Conservation (phyloP, 2,797 vertebrate species). For the Macropodus opercularis region DNA sequence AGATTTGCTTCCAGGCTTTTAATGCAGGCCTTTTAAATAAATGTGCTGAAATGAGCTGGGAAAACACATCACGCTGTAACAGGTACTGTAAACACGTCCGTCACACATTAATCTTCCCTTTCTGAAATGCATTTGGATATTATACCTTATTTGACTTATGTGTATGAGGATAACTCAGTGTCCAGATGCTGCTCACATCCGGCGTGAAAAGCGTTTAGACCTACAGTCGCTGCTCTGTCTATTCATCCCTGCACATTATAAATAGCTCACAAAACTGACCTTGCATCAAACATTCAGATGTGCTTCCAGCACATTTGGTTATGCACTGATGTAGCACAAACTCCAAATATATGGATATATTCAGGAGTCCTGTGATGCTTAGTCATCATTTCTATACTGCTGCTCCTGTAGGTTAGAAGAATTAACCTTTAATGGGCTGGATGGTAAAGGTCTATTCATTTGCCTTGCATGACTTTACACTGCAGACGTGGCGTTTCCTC, state of each 20-base stretch:
- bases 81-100: background rate
- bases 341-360: slow-evolving; percentile 19
- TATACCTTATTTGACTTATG: background rate
- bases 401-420: background rate
- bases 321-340: background rate
- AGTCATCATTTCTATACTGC: background rate
- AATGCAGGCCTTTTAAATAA: slow-evolving; percentile 27
- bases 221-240: background rate
- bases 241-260: background rate
- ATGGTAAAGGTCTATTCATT: background rate
- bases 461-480: background rate
- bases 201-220: background rate
- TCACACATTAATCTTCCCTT: background rate
- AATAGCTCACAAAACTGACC: slow-evolving; percentile 13
- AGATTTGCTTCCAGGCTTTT: slow-evolving; percentile 31
- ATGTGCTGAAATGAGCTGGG: slow-evolving; percentile 1
- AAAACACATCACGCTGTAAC: background rate
- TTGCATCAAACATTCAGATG: slow-evolving; percentile 37
- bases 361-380: slow-evolving; percentile 27
- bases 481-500: background rate
- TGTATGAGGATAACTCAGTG: background rate
- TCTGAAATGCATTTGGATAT: background rate
- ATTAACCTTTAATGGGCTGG: background rate
- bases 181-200: background rate
- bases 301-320: slow-evolving; percentile 12